Base-by-base conservation (phyloP, 1,140 invertebrate species). In the Diuraphis noxia region DNA sequence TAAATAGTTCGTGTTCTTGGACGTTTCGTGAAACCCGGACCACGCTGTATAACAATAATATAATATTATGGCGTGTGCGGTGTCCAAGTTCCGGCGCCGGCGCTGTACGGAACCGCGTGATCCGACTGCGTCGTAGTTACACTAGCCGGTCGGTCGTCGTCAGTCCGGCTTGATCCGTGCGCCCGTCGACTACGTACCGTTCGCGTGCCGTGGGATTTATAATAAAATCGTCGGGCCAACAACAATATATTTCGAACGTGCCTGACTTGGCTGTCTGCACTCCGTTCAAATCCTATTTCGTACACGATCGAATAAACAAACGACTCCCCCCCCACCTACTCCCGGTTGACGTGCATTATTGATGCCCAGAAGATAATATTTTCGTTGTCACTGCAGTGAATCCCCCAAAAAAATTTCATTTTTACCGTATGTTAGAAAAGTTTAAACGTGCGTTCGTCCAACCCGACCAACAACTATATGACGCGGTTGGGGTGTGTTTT, bases 61-160 rank as follows among this genome's bases (percentile, higher is more conserved):
- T 23, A 0, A 52, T 52, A 52, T 46, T 46, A 52, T 13, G 1
- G 10, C 40, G 40, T n/a, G 40, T n/a, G 30, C 30, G 30, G 4
- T 38, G 82, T 85, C 82, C 10, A 43, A 43, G 82, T 85, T n/a
- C 6, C 82, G 41, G 30, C 82, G 82, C 82, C 82, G 82, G 82
- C 82, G 82, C 82, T 19, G 82, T 85, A 3, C 41, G 17, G 40
- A 34, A 43, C 82, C 82, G 82, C 82, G 82, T 85, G 82, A 85
- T 85, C 30, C 82, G 82, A 43, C 17, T 84, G 82, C 82, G 82
- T 85, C 82, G 82, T 85, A n/a, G 43, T 81, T 72, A 81, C 36
- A 38, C 36, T 85, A 41, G 82, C 36, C 82, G 82, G 79, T n/a
- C 19, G 23, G 36, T 19, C 82, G 81, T 84, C 40, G 82, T 17